A percentile compares a stretch with the other conserved stretches of the same genome.
Conservation (phyloP, 2,797 vertebrate species). For the Buphagus erythrorhynchus region DNA sequence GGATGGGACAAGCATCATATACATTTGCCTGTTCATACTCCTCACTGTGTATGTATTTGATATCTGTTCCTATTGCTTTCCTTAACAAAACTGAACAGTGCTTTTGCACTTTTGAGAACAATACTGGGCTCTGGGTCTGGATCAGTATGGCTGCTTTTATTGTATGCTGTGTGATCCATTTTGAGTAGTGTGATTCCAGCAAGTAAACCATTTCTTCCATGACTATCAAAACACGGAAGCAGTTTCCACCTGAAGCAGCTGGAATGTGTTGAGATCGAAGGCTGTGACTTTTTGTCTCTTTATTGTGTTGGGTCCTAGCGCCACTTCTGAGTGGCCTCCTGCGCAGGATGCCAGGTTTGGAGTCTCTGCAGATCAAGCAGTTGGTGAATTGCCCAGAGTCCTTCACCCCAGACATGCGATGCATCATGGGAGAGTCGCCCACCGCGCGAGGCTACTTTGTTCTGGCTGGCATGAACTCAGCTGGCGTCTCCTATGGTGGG, state of each 20-base stretch:
- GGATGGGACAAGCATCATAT: rapidly evolving
- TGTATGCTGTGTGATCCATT: neutral
- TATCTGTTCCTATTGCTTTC: neutral
- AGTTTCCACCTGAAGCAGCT: neutral
- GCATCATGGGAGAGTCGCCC: constrained; percentile 94
- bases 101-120: neutral
- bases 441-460: constrained; percentile 87
- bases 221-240: neutral
- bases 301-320: constrained; percentile 74
- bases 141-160: neutral
- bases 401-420: constrained; percentile 96
- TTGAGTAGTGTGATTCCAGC: neutral
- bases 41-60: neutral
- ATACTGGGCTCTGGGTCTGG: neutral
- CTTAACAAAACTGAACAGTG: neutral
- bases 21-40: neutral
- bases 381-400: constrained; percentile 96
- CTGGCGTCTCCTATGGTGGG: constrained; percentile 90
- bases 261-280: neutral
- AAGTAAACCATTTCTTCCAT: neutral
- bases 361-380: constrained; percentile 91
- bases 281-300: neutral
- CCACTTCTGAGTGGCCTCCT: constrained; percentile 90
- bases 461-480: constrained; percentile 96
- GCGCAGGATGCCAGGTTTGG: constrained; percentile 89